These are phyloP conservation scores for Vidua chalybeata DNA, from an alignment of 2,113 vertebrate species.

Conservation along the genomic window DNA sequence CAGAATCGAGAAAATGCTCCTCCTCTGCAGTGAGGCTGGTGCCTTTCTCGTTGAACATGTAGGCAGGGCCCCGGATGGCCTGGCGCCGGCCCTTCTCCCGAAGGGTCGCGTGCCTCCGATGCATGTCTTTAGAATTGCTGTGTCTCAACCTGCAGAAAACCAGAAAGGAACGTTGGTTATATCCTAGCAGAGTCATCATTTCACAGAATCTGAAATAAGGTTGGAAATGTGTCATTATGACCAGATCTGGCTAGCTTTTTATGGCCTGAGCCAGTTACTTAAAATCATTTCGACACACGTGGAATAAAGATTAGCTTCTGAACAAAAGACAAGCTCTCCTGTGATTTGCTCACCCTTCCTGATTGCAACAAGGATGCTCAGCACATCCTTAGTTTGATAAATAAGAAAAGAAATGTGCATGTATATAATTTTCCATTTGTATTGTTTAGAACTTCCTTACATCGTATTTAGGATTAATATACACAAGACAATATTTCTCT, in stretches of 20 bases:
- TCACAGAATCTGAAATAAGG: background rate
- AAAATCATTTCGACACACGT: background rate
- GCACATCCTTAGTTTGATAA: background rate
- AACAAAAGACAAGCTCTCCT: background rate
- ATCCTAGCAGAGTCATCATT: background rate
- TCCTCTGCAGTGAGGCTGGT: conserved; percentile 90
- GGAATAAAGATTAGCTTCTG: background rate
- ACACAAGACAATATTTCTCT: background rate
- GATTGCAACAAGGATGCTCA: background rate
- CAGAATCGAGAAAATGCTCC: conserved; percentile 92
- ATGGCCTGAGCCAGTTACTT: background rate
- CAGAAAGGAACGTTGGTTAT: background rate
- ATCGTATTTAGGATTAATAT: background rate
- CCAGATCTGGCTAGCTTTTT: background rate
- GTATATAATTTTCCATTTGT: background rate
- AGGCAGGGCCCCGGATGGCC: conserved; percentile 92
- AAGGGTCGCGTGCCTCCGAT: conserved; percentile 90
- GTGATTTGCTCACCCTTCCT: background rate
- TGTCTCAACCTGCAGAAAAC: conserved; percentile 66
- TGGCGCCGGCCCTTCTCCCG: conserved; percentile 95
- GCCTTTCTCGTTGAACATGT: conserved; percentile 98
- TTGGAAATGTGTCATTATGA: background rate
- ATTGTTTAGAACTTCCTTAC: background rate
- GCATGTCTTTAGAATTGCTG: conserved; percentile 82
- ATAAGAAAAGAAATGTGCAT: background rate